Percentiles rank a stretch among this genome's conserved stretches.
phyloP scores from a whole-genome alignment of 2,797 vertebrate species.

The Clarias pachynema region DNA sequence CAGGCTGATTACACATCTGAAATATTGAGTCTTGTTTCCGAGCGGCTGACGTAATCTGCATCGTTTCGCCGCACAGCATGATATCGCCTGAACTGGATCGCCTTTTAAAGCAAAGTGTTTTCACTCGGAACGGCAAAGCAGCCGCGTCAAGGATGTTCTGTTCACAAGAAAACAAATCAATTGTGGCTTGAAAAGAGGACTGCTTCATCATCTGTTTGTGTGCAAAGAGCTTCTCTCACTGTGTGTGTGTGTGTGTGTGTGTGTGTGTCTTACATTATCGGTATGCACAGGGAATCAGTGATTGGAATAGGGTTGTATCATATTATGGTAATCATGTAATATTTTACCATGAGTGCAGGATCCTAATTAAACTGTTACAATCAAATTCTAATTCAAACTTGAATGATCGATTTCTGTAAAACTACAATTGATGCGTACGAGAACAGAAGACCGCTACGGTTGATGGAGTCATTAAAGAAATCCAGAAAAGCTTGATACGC shows the following conservation, averaged over 20 bases:
- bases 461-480: neutral
- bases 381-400: too few species aligned
- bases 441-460: neutral
- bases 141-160: neutral
- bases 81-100: neutral
- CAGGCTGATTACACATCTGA: neutral
- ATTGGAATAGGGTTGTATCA: neutral
- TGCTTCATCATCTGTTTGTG: neutral
- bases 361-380: neutral
- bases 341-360: neutral
- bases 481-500: neutral
- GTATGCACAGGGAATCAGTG: neutral
- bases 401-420: neutral
- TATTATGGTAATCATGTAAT: neutral
- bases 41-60: neutral
- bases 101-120: neutral
- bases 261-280: neutral
- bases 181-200: neutral
- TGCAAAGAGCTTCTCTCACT: neutral
- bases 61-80: neutral
- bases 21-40: neutral
- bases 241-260: neutral
- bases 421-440: neutral
- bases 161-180: neutral
- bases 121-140: neutral